Evolutionary conservation across 1,140 invertebrate species (phyloP).

Genomic region (Pachyrhynchus sulphureomaculatus): DNA sequence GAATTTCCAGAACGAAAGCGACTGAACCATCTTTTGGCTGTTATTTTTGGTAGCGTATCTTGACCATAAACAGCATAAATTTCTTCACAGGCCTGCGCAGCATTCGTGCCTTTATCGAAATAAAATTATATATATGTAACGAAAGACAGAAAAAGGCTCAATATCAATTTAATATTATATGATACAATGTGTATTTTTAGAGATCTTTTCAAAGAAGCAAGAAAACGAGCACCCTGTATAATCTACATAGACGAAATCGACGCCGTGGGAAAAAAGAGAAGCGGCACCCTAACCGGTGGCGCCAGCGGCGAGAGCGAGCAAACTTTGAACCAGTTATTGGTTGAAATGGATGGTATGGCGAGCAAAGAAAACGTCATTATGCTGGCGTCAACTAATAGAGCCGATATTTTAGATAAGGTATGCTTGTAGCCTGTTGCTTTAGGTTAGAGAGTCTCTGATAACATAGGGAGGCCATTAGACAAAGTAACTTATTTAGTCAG

Average conservation of each 20-base stretch:
- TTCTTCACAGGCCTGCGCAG: no score
- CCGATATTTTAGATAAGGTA: conserved; percentile 94
- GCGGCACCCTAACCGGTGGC: conserved; percentile 56
- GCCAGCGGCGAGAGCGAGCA: conserved; percentile 87
- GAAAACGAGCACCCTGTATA: conserved; percentile 89
- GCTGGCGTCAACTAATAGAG: conserved; percentile 93
- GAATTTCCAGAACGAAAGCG: no score
- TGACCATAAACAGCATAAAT: no score
- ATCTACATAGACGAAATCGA: conserved; percentile 99
- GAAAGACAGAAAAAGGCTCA: no score
- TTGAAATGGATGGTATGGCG: conserved; percentile 99
- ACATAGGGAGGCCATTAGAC: neutral
- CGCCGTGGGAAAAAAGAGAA: conserved; percentile 88
- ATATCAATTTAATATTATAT: no score
- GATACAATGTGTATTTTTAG: no score
- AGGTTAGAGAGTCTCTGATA: conserved; percentile 31
- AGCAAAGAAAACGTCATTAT: conserved; percentile 91
- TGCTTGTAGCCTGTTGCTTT: conserved; percentile 3
- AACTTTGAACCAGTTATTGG: conserved; percentile 94
- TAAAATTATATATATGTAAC: no score
- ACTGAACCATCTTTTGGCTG: no score
- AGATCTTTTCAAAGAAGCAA: conserved; percentile 91
- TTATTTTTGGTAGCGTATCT: no score
- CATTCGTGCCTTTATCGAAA: no score
- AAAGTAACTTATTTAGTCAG: neutral